These are phyloP conservation scores for Sinocyclocheilus grahami DNA, from an alignment of 2,113 vertebrate species.

Conservation along the genomic window DNA sequence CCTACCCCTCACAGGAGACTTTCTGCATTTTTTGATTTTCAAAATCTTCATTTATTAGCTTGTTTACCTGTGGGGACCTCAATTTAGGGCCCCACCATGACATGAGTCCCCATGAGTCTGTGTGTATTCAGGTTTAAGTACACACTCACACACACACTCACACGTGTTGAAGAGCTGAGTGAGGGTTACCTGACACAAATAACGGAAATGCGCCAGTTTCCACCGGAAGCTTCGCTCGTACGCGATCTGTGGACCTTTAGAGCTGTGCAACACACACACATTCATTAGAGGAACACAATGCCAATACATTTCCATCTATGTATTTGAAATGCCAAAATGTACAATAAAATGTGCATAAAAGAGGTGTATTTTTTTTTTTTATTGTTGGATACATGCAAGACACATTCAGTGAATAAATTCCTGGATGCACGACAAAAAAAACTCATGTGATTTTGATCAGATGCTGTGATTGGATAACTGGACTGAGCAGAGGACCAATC, in stretches of 20 bases:
- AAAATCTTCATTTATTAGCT: too few species aligned
- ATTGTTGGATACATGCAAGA: background rate
- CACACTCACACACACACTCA: background rate
- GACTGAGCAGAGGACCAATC: too few species aligned
- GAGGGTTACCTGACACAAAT: slow-evolving; percentile 91
- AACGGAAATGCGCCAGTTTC: slow-evolving; percentile 98
- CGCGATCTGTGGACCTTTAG: slow-evolving; percentile 97
- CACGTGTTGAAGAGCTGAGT: background rate
- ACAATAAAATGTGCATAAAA: background rate
- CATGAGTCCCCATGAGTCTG: slow-evolving; percentile 77
- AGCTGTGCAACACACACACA: slow-evolving; percentile 73
- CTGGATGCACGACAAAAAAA: background rate
- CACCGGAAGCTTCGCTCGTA: slow-evolving; percentile 98
- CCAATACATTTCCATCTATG: background rate
- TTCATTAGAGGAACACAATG: background rate
- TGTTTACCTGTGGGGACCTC: too few species aligned
- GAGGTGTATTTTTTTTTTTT: background rate
- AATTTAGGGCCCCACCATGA: too few species aligned
- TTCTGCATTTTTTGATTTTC: too few species aligned
- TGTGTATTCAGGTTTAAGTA: background rate
- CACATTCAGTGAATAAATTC: background rate
- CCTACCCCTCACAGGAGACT: too few species aligned
- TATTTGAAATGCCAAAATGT: background rate
- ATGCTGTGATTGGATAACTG: background rate
- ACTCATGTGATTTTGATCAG: background rate